A percentile compares a stretch with the other conserved stretches of the same genome.
These are phyloP conservation scores for Ashinkailepas kermadecensis DNA, from an alignment of 2,888 invertebrate genomes.

Conservation along the genomic window DNA sequence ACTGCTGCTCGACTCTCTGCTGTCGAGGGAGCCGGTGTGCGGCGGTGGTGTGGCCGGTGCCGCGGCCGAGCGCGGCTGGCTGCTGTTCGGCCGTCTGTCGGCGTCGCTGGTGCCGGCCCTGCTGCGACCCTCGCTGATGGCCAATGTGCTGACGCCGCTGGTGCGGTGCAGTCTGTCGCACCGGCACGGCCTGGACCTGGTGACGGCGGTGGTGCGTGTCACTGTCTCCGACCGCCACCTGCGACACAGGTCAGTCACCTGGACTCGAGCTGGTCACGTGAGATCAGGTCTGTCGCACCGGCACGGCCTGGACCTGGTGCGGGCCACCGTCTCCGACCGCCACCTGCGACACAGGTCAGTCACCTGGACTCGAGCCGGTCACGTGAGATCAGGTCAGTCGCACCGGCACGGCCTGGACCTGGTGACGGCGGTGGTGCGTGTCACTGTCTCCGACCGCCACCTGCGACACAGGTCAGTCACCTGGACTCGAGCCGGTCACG, in stretches of 20 bases:
- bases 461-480: background rate
- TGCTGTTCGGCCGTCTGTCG: background rate
- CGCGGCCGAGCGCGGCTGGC: background rate
- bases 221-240: background rate
- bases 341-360: background rate
- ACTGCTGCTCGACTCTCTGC: background rate
- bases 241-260: background rate
- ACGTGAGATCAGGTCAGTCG: background rate
- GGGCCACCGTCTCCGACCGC: background rate
- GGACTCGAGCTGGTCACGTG: no score
- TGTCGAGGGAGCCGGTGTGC: background rate
- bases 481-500: no score
- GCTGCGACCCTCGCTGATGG: background rate
- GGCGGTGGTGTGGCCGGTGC: background rate
- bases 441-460: background rate
- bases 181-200: background rate
- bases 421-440: background rate
- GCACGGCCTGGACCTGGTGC: background rate
- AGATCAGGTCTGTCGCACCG: background rate
- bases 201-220: background rate
- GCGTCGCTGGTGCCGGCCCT: slow-evolving; percentile 2
- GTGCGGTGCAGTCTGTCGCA: background rate
- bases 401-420: slow-evolving; percentile 2
- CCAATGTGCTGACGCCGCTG: slow-evolving; percentile 10
- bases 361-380: background rate